Percentiles rank a stretch among this genome's conserved stretches.
Evolutionary conservation across 2,797 vertebrate species (phyloP).

Genomic region (Sciurus vulgaris): DNA sequence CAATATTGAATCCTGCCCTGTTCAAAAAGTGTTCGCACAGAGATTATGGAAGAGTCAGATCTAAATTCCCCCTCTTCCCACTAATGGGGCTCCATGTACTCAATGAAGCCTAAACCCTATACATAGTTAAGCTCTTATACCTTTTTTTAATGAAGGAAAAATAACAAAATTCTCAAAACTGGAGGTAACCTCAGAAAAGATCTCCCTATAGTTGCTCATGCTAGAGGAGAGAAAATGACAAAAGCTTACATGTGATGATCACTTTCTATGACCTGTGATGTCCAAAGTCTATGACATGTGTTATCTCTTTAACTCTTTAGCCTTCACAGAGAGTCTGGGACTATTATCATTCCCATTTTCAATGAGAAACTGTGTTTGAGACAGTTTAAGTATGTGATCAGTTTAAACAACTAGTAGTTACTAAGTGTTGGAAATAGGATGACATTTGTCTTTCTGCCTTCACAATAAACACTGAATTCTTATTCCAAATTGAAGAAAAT

Average conservation of each 20-base stretch:
- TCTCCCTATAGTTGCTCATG: background rate
- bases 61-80: background rate
- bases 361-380: background rate
- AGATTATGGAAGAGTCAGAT: background rate
- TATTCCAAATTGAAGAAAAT: constrained; percentile 6
- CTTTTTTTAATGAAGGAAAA: background rate
- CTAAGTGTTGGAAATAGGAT: background rate
- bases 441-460: background rate
- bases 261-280: background rate
- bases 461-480: background rate
- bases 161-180: background rate
- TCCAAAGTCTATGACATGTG: background rate
- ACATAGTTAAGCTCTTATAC: background rate
- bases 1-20: background rate
- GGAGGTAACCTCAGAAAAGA: background rate
- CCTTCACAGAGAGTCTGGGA: background rate
- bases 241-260: background rate
- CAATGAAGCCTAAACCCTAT: background rate
- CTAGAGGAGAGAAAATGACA: background rate
- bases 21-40: background rate
- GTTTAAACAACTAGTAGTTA: background rate
- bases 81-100: too few relatives aligned
- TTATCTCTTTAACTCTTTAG: background rate
- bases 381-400: background rate
- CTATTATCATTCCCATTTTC: background rate